Conservation (phyloP, 2,113 vertebrate species). For the Raja brachyura region DNA sequence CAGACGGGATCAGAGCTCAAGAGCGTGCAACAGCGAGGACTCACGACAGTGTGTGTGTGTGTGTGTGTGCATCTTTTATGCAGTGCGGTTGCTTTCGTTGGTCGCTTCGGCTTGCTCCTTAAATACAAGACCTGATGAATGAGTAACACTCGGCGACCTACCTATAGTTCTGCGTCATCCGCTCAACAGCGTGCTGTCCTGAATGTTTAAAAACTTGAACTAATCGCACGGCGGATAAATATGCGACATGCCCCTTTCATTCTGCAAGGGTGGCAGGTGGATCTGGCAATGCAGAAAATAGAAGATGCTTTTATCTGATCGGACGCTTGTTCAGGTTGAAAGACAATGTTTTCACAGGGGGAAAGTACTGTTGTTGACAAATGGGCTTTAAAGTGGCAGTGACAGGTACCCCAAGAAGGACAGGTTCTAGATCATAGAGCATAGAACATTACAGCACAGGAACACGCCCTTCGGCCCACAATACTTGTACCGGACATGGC, state of each 20-base stretch:
- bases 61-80: too few relatives aligned
- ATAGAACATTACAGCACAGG: too few relatives aligned
- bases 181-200: neutral
- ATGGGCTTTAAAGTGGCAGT: too few relatives aligned
- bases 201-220: neutral
- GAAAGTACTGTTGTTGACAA: too few relatives aligned
- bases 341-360: neutral
- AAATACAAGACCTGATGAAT: constrained; percentile 15
- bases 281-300: neutral
- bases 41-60: neutral
- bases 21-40: neutral
- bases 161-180: neutral
- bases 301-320: neutral
- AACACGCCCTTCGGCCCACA: too few relatives aligned
- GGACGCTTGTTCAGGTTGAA: neutral
- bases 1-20: neutral
- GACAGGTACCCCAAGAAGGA: too few relatives aligned
- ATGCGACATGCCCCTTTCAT: too few relatives aligned
- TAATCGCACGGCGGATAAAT: neutral
- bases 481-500: too few relatives aligned
- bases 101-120: neutral
- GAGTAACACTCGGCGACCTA: neutral
- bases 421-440: too few relatives aligned
- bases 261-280: neutral
- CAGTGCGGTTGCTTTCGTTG: neutral